These are phyloP conservation scores for Drosophila sturtevanti DNA, from an alignment of 1,140 invertebrate genomes.

Conservation along the genomic window DNA sequence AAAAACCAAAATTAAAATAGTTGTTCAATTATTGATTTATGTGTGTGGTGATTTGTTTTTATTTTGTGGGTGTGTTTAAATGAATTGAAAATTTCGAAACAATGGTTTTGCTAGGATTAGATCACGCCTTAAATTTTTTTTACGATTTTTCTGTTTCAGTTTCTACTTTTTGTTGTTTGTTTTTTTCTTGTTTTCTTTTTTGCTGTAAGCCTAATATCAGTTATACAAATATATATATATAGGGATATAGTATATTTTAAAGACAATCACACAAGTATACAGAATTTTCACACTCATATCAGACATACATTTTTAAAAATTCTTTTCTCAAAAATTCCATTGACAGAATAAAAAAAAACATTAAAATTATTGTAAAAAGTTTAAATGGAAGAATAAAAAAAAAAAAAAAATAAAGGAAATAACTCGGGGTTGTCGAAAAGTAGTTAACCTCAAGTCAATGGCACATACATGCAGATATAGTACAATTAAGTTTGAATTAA, in stretches of 20 bases:
- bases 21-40: slow-evolving; percentile 32
- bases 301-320: not conserved
- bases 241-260: slow-evolving; percentile 24
- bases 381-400: not conserved
- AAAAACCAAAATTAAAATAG: slow-evolving; percentile 67
- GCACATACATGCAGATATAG: slow-evolving; percentile 32
- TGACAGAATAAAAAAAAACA: not conserved
- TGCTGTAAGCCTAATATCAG: slow-evolving; percentile 67
- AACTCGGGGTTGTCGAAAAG: not conserved
- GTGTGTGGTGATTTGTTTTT: slow-evolving; percentile 17
- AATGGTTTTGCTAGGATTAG: slow-evolving; percentile 74
- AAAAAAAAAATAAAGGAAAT: not conserved
- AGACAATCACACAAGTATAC: slow-evolving; percentile 77
- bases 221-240: slow-evolving; percentile 44
- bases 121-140: slow-evolving; percentile 48
- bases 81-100: slow-evolving; percentile 74
- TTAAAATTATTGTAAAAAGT: not conserved
- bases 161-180: slow-evolving; percentile 14
- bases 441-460: slow-evolving; percentile 12
- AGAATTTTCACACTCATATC: slow-evolving; percentile 21
- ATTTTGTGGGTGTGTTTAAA: slow-evolving; percentile 33
- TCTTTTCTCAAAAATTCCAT: slow-evolving; percentile 23
- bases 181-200: slow-evolving; percentile 38
- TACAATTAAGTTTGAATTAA: slow-evolving; percentile 19
- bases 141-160: slow-evolving; percentile 6